Evolutionary conservation across 1,140 invertebrate species (phyloP).

Genomic region (Euglossa dilemma): DNA sequence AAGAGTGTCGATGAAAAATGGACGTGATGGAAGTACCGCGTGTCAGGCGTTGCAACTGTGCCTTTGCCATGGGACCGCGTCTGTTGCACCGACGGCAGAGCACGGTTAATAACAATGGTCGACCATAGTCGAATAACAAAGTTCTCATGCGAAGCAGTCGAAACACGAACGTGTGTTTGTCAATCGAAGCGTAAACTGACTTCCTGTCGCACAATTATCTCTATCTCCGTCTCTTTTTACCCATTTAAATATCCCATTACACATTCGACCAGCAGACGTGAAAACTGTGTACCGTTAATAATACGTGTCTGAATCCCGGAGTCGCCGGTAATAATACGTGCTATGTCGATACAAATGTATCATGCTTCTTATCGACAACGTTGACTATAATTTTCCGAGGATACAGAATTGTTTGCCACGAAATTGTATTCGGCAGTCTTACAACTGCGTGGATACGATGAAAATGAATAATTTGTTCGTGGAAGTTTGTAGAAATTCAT

Average conservation of each 20-base stretch:
- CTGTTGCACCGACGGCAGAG: slow-evolving; percentile 5
- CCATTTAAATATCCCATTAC: slow-evolving; percentile 33
- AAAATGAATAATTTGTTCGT: too few relatives aligned
- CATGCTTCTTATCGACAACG: too few relatives aligned
- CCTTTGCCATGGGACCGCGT: too few relatives aligned
- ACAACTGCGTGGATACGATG: too few relatives aligned
- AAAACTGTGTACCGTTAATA: slow-evolving; percentile 19
- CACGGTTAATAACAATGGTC: slow-evolving; percentile 42
- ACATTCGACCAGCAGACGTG: background rate
- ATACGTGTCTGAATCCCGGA: background rate
- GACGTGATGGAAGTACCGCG: background rate
- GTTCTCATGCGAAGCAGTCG: slow-evolving; percentile 25
- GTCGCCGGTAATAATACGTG: background rate
- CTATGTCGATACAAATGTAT: background rate
- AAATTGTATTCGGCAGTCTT: too few relatives aligned
- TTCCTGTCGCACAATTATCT: slow-evolving; percentile 39
- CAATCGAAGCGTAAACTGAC: slow-evolving; percentile 42
- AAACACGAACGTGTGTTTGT: slow-evolving; percentile 33
- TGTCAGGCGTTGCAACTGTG: background rate
- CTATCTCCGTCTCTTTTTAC: slow-evolving; percentile 38
- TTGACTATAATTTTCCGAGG: too few relatives aligned
- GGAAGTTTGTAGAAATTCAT: too few relatives aligned
- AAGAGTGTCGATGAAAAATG: too few relatives aligned
- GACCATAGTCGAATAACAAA: slow-evolving; percentile 19
- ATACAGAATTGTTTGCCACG: too few relatives aligned